A percentile compares a stretch with the other conserved stretches of the same genome.
Evolutionary conservation across 2,797 vertebrate species (phyloP).

Genomic region (Euphonia xanthogaster): DNA sequence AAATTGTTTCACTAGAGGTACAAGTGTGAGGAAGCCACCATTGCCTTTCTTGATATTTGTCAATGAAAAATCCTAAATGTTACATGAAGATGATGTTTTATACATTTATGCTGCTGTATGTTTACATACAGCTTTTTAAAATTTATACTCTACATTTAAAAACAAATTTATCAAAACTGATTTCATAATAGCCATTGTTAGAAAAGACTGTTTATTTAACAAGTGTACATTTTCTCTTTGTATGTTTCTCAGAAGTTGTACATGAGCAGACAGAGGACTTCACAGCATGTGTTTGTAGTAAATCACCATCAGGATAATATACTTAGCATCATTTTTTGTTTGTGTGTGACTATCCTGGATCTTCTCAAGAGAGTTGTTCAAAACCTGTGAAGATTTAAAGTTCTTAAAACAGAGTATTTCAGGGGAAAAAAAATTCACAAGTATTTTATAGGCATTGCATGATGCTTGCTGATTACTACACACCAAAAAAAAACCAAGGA

Average conservation of each 20-base stretch:
- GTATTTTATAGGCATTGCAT: background rate
- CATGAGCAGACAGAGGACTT: background rate
- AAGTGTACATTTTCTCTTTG: background rate
- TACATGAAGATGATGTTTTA: background rate
- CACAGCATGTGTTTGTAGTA: background rate
- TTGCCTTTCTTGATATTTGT: background rate
- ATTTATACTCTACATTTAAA: background rate
- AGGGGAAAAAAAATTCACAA: background rate
- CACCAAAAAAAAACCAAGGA: background rate
- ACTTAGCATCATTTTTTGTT: background rate
- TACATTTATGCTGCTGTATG: background rate
- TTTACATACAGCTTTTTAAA: background rate
- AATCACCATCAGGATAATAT: background rate
- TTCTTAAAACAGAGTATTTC: background rate
- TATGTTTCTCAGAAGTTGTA: background rate
- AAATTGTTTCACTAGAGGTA: background rate
- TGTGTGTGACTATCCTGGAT: background rate
- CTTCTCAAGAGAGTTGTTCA: background rate
- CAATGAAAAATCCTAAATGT: background rate
- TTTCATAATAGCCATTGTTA: background rate
- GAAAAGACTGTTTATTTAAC: conserved; percentile 40
- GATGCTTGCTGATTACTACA: background rate
- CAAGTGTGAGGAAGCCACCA: background rate
- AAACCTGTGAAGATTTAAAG: background rate
- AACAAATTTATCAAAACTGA: background rate